phyloP scores from a whole-genome alignment of 2,797 vertebrate species.

The Siniperca scherzeri region DNA sequence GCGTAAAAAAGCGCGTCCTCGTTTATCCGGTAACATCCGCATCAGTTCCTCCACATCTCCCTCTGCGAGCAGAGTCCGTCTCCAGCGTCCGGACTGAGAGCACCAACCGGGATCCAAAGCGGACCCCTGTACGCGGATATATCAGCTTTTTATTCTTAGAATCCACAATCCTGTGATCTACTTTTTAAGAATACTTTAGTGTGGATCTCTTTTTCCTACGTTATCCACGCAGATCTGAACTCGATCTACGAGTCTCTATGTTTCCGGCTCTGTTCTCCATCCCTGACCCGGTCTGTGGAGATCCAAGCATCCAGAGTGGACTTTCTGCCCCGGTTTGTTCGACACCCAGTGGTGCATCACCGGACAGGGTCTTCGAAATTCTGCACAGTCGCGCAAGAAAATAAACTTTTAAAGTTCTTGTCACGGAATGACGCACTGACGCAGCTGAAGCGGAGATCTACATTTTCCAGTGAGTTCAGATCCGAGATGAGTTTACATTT shows the following conservation, averaged over 20 bases:
- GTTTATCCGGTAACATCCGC: slow-evolving; percentile 30
- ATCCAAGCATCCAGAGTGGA: neutral
- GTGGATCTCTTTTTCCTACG: neutral
- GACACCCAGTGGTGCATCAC: neutral
- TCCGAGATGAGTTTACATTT: neutral
- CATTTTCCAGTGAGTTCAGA: neutral
- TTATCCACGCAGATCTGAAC: neutral
- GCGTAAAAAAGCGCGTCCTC: slow-evolving; percentile 56
- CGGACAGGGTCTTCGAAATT: neutral
- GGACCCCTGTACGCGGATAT: neutral
- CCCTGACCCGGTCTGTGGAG: neutral
- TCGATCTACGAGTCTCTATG: neutral
- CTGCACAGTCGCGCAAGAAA: neutral
- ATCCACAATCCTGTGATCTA: neutral
- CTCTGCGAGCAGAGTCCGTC: slow-evolving; percentile 11
- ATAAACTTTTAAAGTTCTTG: slow-evolving; percentile 12
- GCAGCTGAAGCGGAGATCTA: neutral
- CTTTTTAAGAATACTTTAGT: neutral
- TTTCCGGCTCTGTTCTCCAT: neutral
- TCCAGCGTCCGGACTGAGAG: slow-evolving; percentile 19
- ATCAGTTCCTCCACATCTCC: slow-evolving; percentile 26
- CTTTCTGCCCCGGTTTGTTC: neutral
- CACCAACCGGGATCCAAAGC: neutral
- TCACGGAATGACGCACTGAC: neutral
- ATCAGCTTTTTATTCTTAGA: neutral